Evolutionary conservation across 2,888 invertebrate genomes (phyloP).

Genomic region (Drosophila tripunctata): DNA sequence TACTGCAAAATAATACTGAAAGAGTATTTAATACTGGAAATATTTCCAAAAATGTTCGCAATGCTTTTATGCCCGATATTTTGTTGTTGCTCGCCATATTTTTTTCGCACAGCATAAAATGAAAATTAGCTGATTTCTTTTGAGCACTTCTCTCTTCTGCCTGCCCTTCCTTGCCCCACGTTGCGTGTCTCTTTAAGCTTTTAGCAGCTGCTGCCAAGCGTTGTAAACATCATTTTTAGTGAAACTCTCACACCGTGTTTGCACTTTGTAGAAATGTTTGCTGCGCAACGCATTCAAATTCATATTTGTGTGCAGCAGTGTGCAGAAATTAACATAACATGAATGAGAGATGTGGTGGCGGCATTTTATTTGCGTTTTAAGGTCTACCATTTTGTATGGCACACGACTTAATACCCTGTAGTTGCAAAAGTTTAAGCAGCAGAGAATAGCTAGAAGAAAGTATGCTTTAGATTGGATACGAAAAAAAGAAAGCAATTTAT

Average conservation of each 20-base stretch:
- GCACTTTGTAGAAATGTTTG: conserved; percentile 50
- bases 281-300: conserved; percentile 56
- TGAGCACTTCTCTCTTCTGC: conserved; percentile 15
- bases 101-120: conserved; percentile 61
- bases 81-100: not conserved
- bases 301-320: conserved; percentile 55
- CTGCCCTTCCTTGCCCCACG: not conserved
- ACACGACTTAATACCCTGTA: conserved; percentile 29
- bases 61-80: conserved; percentile 1
- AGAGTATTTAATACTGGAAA: conserved; percentile 2
- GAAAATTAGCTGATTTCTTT: conserved; percentile 73
- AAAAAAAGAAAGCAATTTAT: too few species aligned
- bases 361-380: conserved; percentile 35
- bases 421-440: not conserved
- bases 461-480: not conserved
- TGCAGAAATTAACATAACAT: conserved; percentile 69
- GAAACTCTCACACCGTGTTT: conserved; percentile 47
- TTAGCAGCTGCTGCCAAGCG: conserved; percentile 51
- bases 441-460: not conserved
- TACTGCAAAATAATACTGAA: not conserved
- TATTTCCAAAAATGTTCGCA: not conserved
- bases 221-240: conserved; percentile 56
- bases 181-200: conserved; percentile 51
- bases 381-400: conserved; percentile 12
- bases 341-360: conserved; percentile 17